Base-by-base conservation (phyloP, 2,888 invertebrate genomes). In the Chloroclystis v-ata region DNA sequence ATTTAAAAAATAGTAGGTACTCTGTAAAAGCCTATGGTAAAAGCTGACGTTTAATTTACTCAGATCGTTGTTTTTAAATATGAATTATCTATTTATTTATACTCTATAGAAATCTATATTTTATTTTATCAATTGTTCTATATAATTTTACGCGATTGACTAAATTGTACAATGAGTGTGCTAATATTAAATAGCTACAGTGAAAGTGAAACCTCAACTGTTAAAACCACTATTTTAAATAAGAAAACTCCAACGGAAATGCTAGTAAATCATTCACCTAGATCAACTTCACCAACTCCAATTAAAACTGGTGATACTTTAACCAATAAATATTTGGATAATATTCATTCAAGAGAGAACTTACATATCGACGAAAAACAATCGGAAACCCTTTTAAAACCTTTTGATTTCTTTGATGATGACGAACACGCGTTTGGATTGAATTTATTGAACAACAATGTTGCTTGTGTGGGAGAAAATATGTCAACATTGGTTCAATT, bases 361-460 rank as follows among this genome's bases (percentile, higher is more conserved):
- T 50, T 80, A 42, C 63, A 70, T 5, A 57, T 60, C 5, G 68
- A 75, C 40, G 64, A 64, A 1, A 75, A 74, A 48, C 68, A 74
- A 39, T 63, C 64, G 1, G 84, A 83, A 43, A 65, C 69, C 16
- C 51, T 69, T 2, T 81, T 85, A 43, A 72, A 71, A 30, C 83
- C 85, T 1, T 86, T 82, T 63, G 83, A 85, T 61, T 84, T 81
- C 54, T 81, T 72, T 54, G 85, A 87, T 38, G 83, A 84, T 43
- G 85, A 85, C 63, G 85, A 86, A 56, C 83, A 73, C 61, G 83
- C 81, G 14, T 86, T 85, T 68, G 83, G 83, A 5, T 79, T 82
- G 5, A 84, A 84, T 67, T 65, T 87, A 32, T 49, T 84, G 4
- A 83, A 83, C 45, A 83, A 84, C 38, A 87, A 86, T 61, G 78